A percentile compares a stretch with the other conserved stretches of the same genome.
phyloP scores from a whole-genome alignment of 2,113 vertebrate species.

The Macrotus californicus region DNA sequence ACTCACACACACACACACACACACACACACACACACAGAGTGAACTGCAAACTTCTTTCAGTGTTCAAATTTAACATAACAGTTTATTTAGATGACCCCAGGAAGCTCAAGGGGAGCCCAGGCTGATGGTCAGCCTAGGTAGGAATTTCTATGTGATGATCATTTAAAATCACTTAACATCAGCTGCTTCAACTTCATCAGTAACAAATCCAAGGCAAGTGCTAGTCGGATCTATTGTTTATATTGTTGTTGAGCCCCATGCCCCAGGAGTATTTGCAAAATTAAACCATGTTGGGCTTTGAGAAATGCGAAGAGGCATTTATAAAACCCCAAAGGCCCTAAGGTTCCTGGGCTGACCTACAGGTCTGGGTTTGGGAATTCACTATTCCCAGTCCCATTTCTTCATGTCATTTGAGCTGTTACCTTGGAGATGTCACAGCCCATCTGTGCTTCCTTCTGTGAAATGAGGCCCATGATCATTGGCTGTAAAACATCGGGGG shows the following conservation, averaged over 20 bases:
- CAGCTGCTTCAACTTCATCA: background rate
- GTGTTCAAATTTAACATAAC: background rate
- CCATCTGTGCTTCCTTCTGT: constrained; percentile 44
- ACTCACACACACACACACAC: background rate
- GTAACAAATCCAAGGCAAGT: background rate
- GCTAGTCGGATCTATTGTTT: background rate
- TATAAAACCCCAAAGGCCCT: constrained; percentile 10
- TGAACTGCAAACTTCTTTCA: background rate
- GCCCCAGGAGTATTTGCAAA: background rate
- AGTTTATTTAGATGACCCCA: background rate
- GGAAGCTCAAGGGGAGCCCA: background rate
- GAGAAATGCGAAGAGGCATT: constrained; percentile 38
- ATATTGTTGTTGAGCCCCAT: background rate
- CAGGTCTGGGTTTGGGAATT: constrained; percentile 12
- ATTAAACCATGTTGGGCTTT: constrained; percentile 35
- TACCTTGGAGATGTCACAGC: constrained; percentile 38
- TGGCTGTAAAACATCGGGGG: constrained; percentile 9
- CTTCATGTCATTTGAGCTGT: constrained; percentile 27
- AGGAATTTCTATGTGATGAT: background rate
- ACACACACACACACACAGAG: background rate
- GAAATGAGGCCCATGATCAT: constrained; percentile 5
- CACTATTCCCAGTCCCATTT: constrained; percentile 18
- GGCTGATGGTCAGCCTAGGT: background rate
- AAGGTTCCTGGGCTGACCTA: background rate
- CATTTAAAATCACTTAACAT: background rate